These are phyloP conservation scores for Oryzias curvinotus DNA, from an alignment of 2,113 vertebrate genomes.

Conservation along the genomic window DNA sequence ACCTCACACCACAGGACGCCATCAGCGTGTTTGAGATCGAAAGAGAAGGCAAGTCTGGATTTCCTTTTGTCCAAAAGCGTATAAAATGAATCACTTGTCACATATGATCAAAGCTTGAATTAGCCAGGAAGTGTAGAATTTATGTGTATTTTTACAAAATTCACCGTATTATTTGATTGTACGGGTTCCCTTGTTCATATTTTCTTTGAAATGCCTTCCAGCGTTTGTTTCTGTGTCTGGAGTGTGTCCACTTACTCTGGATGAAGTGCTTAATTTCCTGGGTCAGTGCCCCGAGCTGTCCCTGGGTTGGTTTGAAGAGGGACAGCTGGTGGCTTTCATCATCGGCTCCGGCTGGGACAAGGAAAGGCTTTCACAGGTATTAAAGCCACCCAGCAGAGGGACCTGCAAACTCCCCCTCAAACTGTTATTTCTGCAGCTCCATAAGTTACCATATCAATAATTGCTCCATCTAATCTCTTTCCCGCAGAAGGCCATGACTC, in stretches of 20 bases:
- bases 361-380: slow-evolving; percentile 77
- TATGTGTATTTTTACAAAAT: too few species aligned
- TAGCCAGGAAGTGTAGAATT: too few species aligned
- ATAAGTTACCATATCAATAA: neutral
- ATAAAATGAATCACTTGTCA: neutral
- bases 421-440: neutral
- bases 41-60: slow-evolving; percentile 70
- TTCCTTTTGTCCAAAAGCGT: neutral
- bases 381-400: neutral
- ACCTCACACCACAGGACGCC: slow-evolving; percentile 79
- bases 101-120: too few species aligned
- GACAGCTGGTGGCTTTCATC: slow-evolving; percentile 80
- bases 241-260: slow-evolving; percentile 78
- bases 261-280: slow-evolving; percentile 78
- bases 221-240: slow-evolving; percentile 81
- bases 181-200: neutral
- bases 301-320: slow-evolving; percentile 82
- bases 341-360: slow-evolving; percentile 82
- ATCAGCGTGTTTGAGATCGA: slow-evolving; percentile 84
- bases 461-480: neutral
- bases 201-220: slow-evolving; percentile 28
- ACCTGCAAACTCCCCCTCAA: neutral
- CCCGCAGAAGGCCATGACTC: slow-evolving; percentile 76
- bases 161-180: slow-evolving; percentile 12
- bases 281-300: slow-evolving; percentile 79